Evolutionary conservation across 1,140 invertebrate species (phyloP).

Genomic region (Scaptodrosophila lebanonensis): DNA sequence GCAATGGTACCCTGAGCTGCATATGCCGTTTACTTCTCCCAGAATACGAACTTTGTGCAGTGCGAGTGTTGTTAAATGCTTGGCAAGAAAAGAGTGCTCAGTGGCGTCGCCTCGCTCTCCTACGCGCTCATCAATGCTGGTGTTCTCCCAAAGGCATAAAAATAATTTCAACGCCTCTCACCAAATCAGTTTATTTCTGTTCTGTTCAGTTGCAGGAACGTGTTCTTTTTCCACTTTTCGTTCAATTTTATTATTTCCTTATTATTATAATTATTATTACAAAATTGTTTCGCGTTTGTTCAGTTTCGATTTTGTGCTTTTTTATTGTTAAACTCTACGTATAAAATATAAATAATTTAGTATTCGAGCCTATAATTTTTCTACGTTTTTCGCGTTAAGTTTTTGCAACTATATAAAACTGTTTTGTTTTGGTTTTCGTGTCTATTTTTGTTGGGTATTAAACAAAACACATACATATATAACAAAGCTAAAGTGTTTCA

Average conservation of each 20-base stretch:
- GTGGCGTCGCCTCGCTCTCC: slow-evolving; percentile 2
- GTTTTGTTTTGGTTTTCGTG: slow-evolving; percentile 19
- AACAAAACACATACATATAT: slow-evolving; percentile 26
- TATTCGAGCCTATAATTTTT: too few species aligned
- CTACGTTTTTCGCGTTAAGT: too few species aligned
- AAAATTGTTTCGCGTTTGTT: slow-evolving; percentile 48
- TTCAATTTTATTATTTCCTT: slow-evolving; percentile 76
- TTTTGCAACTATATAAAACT: slow-evolving; percentile 12
- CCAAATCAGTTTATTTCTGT: slow-evolving; percentile 76
- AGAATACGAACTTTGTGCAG: too few species aligned
- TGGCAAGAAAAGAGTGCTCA: too few species aligned
- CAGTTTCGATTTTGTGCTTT: slow-evolving; percentile 43
- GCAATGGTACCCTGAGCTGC: too few species aligned
- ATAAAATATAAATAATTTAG: too few species aligned
- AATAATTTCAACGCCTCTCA: slow-evolving; percentile 66
- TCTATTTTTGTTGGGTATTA: slow-evolving; percentile 38
- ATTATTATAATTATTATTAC: slow-evolving; percentile 50
- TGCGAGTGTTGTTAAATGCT: too few species aligned
- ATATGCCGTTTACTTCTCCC: too few species aligned
- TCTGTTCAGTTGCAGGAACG: slow-evolving; percentile 77
- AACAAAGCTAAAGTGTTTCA: slow-evolving; percentile 56
- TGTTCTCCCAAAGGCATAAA: slow-evolving; percentile 47
- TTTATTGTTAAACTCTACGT: slow-evolving; percentile 23
- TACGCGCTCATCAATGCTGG: slow-evolving; percentile 11
- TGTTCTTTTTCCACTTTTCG: slow-evolving; percentile 76